phyloP scores from a whole-genome alignment of 1,140 invertebrate species.

The Scaptodrosophila lebanonensis region DNA sequence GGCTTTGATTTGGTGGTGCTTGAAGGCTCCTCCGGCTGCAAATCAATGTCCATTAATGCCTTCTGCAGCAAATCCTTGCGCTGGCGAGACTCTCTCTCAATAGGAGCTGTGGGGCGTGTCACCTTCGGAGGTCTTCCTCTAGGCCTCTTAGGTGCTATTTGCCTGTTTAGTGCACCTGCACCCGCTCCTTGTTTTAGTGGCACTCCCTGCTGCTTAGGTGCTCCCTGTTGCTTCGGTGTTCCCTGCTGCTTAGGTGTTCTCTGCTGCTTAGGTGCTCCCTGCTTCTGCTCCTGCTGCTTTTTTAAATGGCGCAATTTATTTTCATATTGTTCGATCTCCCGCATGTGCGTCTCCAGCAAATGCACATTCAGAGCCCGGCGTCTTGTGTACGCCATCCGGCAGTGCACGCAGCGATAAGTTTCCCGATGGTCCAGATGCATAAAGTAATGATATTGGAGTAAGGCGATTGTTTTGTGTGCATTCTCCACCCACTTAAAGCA shows the following conservation, averaged over 20 bases:
- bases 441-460: constrained; percentile 69
- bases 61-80: constrained; percentile 54
- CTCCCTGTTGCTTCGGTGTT: background rate
- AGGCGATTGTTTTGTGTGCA: constrained; percentile 60
- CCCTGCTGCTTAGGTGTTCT: background rate
- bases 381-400: constrained; percentile 48
- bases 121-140: no score
- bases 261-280: constrained; percentile 3
- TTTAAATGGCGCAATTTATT: constrained; percentile 44
- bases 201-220: background rate
- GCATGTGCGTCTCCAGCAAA: constrained; percentile 45
- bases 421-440: constrained; percentile 57
- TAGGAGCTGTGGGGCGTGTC: background rate
- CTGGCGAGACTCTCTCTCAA: no score
- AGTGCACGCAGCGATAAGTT: constrained; percentile 65
- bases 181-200: background rate
- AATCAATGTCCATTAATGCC: constrained; percentile 63
- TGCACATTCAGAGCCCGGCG: constrained; percentile 59
- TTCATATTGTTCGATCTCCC: constrained; percentile 61
- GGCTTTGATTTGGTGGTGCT: background rate
- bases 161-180: no score
- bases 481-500: constrained; percentile 71
- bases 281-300: constrained; percentile 17
- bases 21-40: constrained; percentile 29
- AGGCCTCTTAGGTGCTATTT: no score